These are phyloP conservation scores for Portunus trituberculatus DNA, from an alignment of 1,140 invertebrate species.

Conservation along the genomic window DNA sequence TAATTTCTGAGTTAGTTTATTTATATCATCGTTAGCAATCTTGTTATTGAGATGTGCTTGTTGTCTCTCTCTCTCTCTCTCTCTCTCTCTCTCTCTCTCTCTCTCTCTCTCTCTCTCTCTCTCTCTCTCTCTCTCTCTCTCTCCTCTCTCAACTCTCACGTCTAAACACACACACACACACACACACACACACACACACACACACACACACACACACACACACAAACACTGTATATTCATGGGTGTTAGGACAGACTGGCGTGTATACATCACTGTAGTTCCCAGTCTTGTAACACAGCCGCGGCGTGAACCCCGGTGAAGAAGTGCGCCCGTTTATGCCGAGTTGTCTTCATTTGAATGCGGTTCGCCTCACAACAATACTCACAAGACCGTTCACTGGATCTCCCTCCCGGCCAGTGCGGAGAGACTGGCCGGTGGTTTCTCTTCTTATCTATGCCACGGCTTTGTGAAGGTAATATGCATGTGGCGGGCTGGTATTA, in stretches of 20 bases:
- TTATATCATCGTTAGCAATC: no score
- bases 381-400: background rate
- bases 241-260: background rate
- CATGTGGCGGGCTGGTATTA: background rate
- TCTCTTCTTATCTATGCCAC: background rate
- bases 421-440: background rate
- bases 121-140: background rate
- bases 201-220: no score
- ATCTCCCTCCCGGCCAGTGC: no score
- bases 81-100: slow-evolving; percentile 20
- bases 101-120: slow-evolving; percentile 11
- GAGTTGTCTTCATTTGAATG: slow-evolving; percentile 13
- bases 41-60: no score
- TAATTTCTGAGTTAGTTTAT: no score
- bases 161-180: background rate
- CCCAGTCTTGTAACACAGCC: background rate
- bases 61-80: background rate
- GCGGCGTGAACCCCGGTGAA: background rate
- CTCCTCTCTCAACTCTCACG: background rate
- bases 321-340: background rate
- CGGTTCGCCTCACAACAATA: slow-evolving; percentile 20
- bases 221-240: background rate
- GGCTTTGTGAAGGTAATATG: slow-evolving; percentile 13
- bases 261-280: background rate
- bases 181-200: slow-evolving; percentile 7